Evolutionary conservation across 2,888 invertebrate genomes (phyloP).

Genomic region (Graphium colonna): DNA sequence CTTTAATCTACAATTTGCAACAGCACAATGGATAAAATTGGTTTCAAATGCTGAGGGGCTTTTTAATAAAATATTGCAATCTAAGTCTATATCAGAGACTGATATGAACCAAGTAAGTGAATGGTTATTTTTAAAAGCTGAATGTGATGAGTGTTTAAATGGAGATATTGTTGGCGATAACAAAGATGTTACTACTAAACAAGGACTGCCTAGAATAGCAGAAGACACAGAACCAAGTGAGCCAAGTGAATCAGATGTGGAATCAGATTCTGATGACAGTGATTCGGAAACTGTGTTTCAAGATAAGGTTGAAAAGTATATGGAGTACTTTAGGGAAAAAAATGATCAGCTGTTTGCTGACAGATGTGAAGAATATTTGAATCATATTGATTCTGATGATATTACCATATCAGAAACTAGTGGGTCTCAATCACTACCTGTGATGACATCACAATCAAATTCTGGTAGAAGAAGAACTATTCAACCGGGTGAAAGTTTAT

Average conservation of each 20-base stretch:
- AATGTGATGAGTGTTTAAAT: slow-evolving; percentile 90
- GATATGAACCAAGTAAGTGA: slow-evolving; percentile 88
- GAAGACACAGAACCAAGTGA: slow-evolving; percentile 81
- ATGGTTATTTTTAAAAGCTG: slow-evolving; percentile 92
- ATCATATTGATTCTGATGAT: slow-evolving; percentile 74
- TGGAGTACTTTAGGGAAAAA: slow-evolving; percentile 85
- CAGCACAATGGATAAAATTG: slow-evolving; percentile 89
- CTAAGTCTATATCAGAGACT: slow-evolving; percentile 84
- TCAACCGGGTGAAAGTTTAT: slow-evolving; percentile 81
- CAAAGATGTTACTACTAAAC: slow-evolving; percentile 63
- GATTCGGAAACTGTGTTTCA: slow-evolving; percentile 83
- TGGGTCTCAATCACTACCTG: slow-evolving; percentile 69
- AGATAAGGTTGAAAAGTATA: slow-evolving; percentile 85
- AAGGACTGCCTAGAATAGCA: slow-evolving; percentile 71
- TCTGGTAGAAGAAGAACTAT: slow-evolving; percentile 79
- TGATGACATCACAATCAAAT: slow-evolving; percentile 72
- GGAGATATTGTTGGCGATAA: slow-evolving; percentile 73
- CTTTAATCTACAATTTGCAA: slow-evolving; percentile 90
- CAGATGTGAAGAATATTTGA: slow-evolving; percentile 81
- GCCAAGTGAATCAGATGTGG: slow-evolving; percentile 81
- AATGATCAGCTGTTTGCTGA: slow-evolving; percentile 84
- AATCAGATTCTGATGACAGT: slow-evolving; percentile 79
- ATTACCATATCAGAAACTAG: slow-evolving; percentile 75
- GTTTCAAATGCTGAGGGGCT: slow-evolving; percentile 91
- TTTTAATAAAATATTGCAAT: slow-evolving; percentile 87